These are phyloP conservation scores for Nothocercus nigrocapillus DNA, from an alignment of 2,113 vertebrate genomes.

Conservation along the genomic window DNA sequence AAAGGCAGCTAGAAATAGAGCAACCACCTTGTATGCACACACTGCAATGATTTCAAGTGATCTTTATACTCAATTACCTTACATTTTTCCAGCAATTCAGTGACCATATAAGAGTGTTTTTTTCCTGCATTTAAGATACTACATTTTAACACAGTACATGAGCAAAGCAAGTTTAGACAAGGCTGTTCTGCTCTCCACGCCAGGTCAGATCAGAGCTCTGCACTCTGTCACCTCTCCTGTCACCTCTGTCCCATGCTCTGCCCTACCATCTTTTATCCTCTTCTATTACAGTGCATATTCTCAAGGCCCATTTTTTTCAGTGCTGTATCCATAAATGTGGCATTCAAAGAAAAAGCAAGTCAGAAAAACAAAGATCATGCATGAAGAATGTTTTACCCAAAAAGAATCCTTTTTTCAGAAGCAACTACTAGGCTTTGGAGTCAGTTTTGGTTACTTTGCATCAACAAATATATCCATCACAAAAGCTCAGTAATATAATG, in stretches of 20 bases:
- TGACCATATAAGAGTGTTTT: background rate
- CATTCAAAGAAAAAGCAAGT: background rate
- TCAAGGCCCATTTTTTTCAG: background rate
- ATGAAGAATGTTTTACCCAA: background rate
- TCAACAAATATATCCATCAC: background rate
- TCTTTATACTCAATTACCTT: background rate
- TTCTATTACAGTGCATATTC: background rate
- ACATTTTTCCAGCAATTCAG: background rate
- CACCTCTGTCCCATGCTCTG: background rate
- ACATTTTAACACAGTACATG: background rate
- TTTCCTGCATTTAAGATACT: background rate
- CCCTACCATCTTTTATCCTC: background rate
- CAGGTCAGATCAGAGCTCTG: background rate
- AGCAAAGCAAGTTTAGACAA: background rate
- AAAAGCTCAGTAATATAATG: background rate
- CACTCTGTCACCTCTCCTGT: background rate
- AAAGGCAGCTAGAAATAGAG: background rate
- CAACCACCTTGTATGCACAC: background rate
- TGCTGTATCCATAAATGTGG: background rate
- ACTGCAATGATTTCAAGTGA: background rate
- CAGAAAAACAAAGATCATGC: background rate
- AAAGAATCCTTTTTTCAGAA: background rate
- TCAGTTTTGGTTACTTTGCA: background rate
- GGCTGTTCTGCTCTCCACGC: background rate
- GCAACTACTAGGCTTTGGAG: background rate